Conservation (phyloP, 2,888 invertebrate genomes). For the Noctua comes region DNA sequence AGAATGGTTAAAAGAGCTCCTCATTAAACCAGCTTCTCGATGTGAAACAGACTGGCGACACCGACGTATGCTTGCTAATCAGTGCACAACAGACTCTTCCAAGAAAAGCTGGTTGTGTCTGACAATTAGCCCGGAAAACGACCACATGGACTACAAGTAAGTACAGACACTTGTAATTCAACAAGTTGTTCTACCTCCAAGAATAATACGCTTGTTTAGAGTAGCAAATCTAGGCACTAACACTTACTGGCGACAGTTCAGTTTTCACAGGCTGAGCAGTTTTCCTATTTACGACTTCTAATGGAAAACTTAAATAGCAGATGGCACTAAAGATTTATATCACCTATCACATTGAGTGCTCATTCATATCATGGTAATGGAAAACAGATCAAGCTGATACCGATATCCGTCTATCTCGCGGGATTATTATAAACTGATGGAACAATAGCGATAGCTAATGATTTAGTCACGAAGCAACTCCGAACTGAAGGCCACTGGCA, state of each 20-base stretch:
- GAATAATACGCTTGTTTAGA: not conserved
- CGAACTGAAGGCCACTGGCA: slow-evolving; percentile 55
- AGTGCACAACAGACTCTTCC: slow-evolving; percentile 46
- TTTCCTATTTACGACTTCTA: not conserved
- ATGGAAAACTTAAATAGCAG: slow-evolving; percentile 18
- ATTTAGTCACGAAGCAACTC: slow-evolving; percentile 72
- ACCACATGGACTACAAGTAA: not conserved
- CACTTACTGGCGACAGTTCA: not conserved
- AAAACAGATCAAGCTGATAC: slow-evolving; percentile 52
- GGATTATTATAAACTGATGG: slow-evolving; percentile 68
- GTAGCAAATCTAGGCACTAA: not conserved
- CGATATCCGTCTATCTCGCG: slow-evolving; percentile 70
- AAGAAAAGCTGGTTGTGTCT: slow-evolving; percentile 36
- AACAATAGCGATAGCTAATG: slow-evolving; percentile 67
- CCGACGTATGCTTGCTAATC: slow-evolving; percentile 25
- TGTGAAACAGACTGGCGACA: not conserved
- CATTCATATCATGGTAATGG: slow-evolving; percentile 29
- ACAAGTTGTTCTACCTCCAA: slow-evolving; percentile 7
- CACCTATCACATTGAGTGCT: slow-evolving; percentile 3
- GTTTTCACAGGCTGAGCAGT: not conserved
- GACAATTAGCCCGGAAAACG: slow-evolving; percentile 20
- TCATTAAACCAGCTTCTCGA: slow-evolving; percentile 10
- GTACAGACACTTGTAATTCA: slow-evolving; percentile 1
- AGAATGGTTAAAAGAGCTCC: slow-evolving; percentile 3
- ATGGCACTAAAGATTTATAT: slow-evolving; percentile 8